A percentile compares a stretch with the other conserved stretches of the same genome.
phyloP scores from a whole-genome alignment of 2,113 vertebrate species.

The Nerophis ophidion region DNA sequence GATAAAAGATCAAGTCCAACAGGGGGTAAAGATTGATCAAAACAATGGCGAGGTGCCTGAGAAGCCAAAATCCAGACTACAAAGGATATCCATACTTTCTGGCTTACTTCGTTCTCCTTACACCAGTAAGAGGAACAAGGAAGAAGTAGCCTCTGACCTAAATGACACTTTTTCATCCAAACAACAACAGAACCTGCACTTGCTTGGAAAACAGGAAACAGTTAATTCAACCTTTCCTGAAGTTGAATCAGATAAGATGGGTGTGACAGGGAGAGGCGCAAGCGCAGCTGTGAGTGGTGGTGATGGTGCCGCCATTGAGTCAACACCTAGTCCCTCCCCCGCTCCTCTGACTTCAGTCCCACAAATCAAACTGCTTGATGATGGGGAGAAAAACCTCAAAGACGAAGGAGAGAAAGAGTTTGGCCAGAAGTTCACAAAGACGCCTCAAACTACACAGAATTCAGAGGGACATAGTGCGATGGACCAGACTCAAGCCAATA shows the following conservation, averaged over 20 bases:
- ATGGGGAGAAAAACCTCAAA: constrained; percentile 74
- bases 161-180: constrained; percentile 39
- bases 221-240: constrained; percentile 16
- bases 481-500: constrained; percentile 30
- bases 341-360: constrained; percentile 59
- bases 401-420: constrained; percentile 55
- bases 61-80: constrained; percentile 76
- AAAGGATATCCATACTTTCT: constrained; percentile 85
- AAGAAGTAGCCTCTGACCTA: constrained; percentile 57
- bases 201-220: constrained; percentile 16
- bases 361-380: constrained; percentile 70
- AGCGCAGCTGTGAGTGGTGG: constrained; percentile 33
- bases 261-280: constrained; percentile 30
- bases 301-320: constrained; percentile 28
- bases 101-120: constrained; percentile 71
- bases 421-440: constrained; percentile 31
- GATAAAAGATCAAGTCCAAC: constrained; percentile 28
- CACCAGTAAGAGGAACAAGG: constrained; percentile 56
- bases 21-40: constrained; percentile 19
- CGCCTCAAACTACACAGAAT: constrained; percentile 1
- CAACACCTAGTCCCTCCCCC: constrained; percentile 37
- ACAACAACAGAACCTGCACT: constrained; percentile 19
- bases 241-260: constrained; percentile 11
- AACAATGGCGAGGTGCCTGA: constrained; percentile 35
- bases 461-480: constrained; percentile 10